A percentile compares a stretch with the other conserved stretches of the same genome.
phyloP scores from a whole-genome alignment of 2,797 vertebrate species.

The Neosilurus hyrtlii region DNA sequence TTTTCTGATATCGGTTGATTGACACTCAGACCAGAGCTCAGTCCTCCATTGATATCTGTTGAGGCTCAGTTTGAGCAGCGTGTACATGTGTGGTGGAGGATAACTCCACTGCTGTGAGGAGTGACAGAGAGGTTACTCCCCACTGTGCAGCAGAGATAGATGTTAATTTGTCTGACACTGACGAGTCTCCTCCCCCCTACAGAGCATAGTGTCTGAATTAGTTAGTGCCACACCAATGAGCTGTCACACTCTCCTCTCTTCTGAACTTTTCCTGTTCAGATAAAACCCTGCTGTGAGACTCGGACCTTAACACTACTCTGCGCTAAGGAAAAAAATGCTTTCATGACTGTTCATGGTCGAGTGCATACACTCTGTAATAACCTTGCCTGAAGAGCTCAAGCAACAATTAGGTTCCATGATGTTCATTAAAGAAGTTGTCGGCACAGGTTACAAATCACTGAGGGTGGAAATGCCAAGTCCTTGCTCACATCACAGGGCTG shows the following conservation, averaged over 20 bases:
- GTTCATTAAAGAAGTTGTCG: background rate
- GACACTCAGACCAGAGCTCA: constrained; percentile 66
- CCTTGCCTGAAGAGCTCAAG: background rate
- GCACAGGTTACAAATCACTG: background rate
- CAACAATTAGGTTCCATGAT: constrained; percentile 5
- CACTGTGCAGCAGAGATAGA: constrained; percentile 52
- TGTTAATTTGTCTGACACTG: constrained; percentile 20
- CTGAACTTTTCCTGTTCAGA: background rate
- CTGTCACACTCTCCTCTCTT: constrained; percentile 56
- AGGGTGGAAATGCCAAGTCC: background rate
- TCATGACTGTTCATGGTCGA: background rate
- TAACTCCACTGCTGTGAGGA: constrained; percentile 32
- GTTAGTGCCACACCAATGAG: constrained; percentile 64
- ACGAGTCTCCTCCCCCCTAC: constrained; percentile 38
- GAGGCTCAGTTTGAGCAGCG: constrained; percentile 51
- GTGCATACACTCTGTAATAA: background rate
- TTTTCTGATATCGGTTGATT: constrained; percentile 63
- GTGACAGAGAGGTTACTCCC: constrained; percentile 61
- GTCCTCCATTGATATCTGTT: constrained; percentile 42
- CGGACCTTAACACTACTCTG: background rate
- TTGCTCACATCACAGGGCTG: background rate
- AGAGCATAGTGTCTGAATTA: constrained; percentile 71
- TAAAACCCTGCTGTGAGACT: constrained; percentile 1
- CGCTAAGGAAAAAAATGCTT: background rate
- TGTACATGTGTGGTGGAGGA: constrained; percentile 6